Evolutionary conservation across 2,113 vertebrate species (phyloP), one percentile per base, ranked within the genome.

Genomic region (Perca fluviatilis): DNA sequence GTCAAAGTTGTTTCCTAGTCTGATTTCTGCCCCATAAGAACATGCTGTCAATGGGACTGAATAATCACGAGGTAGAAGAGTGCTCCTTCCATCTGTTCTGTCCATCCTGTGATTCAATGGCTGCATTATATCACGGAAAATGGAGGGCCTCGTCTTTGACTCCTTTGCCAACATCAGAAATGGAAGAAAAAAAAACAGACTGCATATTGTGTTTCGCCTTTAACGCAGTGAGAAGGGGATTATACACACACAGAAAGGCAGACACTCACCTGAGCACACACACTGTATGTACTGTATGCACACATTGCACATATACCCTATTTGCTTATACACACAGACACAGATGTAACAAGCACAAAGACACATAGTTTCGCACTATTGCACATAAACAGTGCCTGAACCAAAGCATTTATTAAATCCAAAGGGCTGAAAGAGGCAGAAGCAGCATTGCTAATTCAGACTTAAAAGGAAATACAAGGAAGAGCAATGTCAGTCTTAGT

Each of bases 391-490:
- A 68, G 60, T 6, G 1, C 50, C 71, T 81, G 61, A 78, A 82
- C 73, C 43, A 74, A 73, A 82, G 65, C 63, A 70, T 90, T 83
- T 25, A 73, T 72, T 80, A 82, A 54, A 83, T 89, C 82, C 83
- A 86, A 77, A 54, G 30, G 23, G 51, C 33, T 58, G 74, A 71
- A 80, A 81, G 65, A 86, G 66, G 40, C 77, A 84, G 47, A 83
- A 76, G 50, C 57, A 74, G 70, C 82, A 77, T 80, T 71, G 74
- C 86, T 83, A 86, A 89, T 90, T 77, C 85, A 68, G 21, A 79
- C 75, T 82, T 74, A 80, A 91, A 91, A 85, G 53, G 84, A 85
- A 83, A 78, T 25, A 89, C 84, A 83, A 71, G 84, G 67, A 68
- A 72, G n/a, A 87, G 77, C 78, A 84, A 86, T 83, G 84, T 80